These are phyloP conservation scores for Drosophila teissieri DNA, from an alignment of 1,140 invertebrate species.

Conservation along the genomic window DNA sequence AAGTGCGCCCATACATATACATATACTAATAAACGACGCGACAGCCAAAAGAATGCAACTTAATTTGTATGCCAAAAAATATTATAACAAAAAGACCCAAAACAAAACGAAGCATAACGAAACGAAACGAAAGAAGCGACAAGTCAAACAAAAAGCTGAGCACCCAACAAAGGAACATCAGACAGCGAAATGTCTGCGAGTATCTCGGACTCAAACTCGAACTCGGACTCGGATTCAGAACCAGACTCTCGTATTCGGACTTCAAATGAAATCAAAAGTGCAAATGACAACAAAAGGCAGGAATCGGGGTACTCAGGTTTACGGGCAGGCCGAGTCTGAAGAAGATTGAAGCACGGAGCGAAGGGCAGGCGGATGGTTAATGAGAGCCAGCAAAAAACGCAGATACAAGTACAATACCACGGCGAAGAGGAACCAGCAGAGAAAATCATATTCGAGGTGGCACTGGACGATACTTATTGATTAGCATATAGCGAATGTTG, in stretches of 20 bases:
- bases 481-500: slow-evolving; percentile 19
- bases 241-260: slow-evolving; percentile 37
- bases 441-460: slow-evolving; percentile 11
- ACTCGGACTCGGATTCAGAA: slow-evolving; percentile 7
- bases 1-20: background rate
- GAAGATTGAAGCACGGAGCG: background rate
- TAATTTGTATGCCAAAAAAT: slow-evolving; percentile 68
- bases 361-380: slow-evolving; percentile 14
- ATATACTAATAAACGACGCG: slow-evolving; percentile 20
- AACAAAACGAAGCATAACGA: slow-evolving; percentile 29
- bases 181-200: slow-evolving; percentile 57
- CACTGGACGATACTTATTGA: slow-evolving; percentile 39
- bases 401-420: slow-evolving; percentile 31
- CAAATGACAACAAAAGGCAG: slow-evolving; percentile 78
- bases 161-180: slow-evolving; percentile 57
- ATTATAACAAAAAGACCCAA: slow-evolving; percentile 38
- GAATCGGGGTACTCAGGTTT: slow-evolving; percentile 45
- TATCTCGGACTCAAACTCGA: slow-evolving; percentile 4
- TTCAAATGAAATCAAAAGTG: slow-evolving; percentile 82
- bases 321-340: slow-evolving; percentile 5
- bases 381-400: slow-evolving; percentile 23
- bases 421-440: slow-evolving; percentile 16
- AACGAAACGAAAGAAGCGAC: slow-evolving; percentile 43
- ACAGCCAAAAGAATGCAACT: slow-evolving; percentile 61
- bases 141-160: slow-evolving; percentile 65